Evolutionary conservation across 1,140 invertebrate genomes (phyloP).

Genomic region (Psix sp.): DNA sequence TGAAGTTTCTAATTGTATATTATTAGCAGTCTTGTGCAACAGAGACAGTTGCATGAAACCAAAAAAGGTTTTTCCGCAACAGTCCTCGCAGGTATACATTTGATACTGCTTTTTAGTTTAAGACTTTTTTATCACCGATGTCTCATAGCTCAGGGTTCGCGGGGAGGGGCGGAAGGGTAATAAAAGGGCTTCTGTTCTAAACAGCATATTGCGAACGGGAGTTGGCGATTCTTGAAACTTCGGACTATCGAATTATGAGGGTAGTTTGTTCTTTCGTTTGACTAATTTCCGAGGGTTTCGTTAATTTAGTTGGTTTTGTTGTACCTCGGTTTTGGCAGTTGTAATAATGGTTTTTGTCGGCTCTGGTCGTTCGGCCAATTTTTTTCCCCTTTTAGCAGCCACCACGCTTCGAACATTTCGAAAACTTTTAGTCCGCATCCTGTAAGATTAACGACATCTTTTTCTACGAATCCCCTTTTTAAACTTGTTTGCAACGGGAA

Average conservation of each 20-base stretch:
- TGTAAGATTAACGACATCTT: not conserved
- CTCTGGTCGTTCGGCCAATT: not conserved
- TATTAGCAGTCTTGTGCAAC: too few species aligned
- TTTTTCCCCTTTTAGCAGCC: not conserved
- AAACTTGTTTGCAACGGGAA: not conserved
- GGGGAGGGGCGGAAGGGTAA: constrained; percentile 17
- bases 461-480: not conserved
- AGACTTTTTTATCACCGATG: constrained; percentile 13
- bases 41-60: too few species aligned
- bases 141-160: constrained; percentile 13
- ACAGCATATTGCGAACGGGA: constrained; percentile 35
- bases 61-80: not conserved
- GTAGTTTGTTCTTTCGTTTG: constrained; percentile 41
- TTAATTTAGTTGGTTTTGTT: constrained; percentile 35
- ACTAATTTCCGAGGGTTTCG: constrained; percentile 37
- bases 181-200: constrained; percentile 45
- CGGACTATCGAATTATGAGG: constrained; percentile 37
- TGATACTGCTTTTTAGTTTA: constrained; percentile 7
- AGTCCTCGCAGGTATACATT: not conserved
- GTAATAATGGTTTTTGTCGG: constrained; percentile 28
- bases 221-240: constrained; percentile 27
- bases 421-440: not conserved
- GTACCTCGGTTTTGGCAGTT: constrained; percentile 29
- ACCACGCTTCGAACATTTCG: not conserved
- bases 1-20: too few species aligned